Evolutionary conservation across 37 sponge, comb jelly and placozoan species (phyloP).

Genomic region (Geodia barretti): DNA sequence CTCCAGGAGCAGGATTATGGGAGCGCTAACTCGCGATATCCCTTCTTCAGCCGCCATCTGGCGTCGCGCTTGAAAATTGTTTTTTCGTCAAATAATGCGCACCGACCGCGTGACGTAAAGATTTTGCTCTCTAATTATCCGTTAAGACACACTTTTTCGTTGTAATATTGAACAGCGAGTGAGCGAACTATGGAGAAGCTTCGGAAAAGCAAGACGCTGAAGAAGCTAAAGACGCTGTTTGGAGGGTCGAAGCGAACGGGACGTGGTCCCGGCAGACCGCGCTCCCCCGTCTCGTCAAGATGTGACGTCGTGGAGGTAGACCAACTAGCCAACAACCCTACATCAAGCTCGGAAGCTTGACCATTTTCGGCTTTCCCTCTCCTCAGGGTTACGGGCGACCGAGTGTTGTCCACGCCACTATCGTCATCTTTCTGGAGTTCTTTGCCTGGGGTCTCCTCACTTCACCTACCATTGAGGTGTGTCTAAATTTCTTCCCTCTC

Average conservation of each 20-base stretch:
- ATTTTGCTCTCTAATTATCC: conserved; percentile 1
- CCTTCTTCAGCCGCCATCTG: conserved; percentile 24
- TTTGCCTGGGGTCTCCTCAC: conserved; percentile 97
- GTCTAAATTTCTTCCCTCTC: neutral
- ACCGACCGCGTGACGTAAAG: neutral
- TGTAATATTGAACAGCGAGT: neutral
- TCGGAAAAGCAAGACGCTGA: conserved; percentile 37
- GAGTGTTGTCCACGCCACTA: conserved; percentile 85
- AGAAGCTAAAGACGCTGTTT: conserved; percentile 33
- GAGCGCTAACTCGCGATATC: conserved; percentile 31
- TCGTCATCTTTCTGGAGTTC: conserved; percentile 95
- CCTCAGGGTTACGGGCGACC: conserved; percentile 87
- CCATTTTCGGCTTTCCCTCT: neutral
- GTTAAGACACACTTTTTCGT: neutral
- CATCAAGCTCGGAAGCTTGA: neutral
- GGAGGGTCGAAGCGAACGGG: conserved; percentile 8
- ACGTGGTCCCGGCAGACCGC: neutral
- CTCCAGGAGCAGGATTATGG: conserved; percentile 67
- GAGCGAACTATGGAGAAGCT: conserved; percentile 50
- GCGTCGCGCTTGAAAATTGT: neutral
- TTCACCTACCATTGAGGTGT: conserved; percentile 82
- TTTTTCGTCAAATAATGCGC: neutral
- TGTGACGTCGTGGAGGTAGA: conserved; percentile 30
- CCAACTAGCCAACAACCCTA: neutral
- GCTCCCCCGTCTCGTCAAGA: conserved; percentile 1